phyloP scores from a whole-genome alignment of 2,113 vertebrate species.

The Pterocles gutturalis region DNA sequence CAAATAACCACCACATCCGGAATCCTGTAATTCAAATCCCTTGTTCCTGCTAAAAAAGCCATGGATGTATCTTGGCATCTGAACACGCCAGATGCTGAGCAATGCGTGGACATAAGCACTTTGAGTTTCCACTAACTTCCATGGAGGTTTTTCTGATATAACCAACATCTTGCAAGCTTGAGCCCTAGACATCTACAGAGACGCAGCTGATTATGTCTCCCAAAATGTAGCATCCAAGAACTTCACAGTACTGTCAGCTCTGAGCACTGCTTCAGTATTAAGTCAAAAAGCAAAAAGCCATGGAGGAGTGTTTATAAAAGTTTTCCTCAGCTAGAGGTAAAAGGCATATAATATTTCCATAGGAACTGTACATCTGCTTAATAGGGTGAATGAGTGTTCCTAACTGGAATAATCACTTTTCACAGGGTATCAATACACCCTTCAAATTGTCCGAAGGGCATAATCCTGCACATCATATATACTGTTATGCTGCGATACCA shows the following conservation, averaged over 20 bases:
- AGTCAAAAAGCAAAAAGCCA: neutral
- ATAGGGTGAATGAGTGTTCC: neutral
- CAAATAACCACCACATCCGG: neutral
- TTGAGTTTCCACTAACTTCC: neutral
- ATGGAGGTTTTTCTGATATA: neutral
- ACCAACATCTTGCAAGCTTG: neutral
- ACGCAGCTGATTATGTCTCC: neutral
- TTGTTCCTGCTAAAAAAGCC: neutral
- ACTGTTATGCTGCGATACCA: neutral
- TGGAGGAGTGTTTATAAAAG: neutral
- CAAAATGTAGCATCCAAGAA: neutral
- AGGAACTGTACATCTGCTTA: neutral
- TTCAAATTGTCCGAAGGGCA: neutral
- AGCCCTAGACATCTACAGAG: neutral
- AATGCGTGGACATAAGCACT: rapidly evolving
- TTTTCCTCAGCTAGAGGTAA: neutral
- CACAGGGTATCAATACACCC: neutral
- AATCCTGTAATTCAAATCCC: neutral
- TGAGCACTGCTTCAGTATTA: neutral
- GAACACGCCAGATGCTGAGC: neutral
- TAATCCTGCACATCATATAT: neutral
- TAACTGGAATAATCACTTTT: neutral
- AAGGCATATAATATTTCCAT: neutral
- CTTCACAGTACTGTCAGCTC: neutral
- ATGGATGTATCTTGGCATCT: neutral